Evolutionary conservation across 2,797 vertebrate genomes (phyloP).

Genomic region (Manis pentadactyla): DNA sequence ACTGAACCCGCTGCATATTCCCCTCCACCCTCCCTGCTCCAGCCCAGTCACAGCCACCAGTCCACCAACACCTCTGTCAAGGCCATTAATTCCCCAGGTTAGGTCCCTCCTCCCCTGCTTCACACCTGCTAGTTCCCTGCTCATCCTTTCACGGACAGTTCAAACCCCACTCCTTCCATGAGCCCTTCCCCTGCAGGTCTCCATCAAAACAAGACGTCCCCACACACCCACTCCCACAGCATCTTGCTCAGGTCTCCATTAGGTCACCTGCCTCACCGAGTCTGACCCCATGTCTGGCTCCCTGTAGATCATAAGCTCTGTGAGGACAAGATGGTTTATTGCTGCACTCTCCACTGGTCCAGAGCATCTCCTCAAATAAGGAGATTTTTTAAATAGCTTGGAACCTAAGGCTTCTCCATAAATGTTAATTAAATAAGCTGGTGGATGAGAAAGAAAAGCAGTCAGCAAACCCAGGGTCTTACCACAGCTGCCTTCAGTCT

Average conservation of each 20-base stretch:
- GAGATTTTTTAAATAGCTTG: not conserved
- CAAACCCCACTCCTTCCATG: not conserved
- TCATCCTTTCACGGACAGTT: not conserved
- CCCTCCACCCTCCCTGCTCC: not conserved
- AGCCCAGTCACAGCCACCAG: not conserved
- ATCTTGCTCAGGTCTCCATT: not conserved
- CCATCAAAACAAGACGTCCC: not conserved
- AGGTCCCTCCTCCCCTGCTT: not conserved
- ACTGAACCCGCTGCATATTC: not conserved
- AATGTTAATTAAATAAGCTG: not conserved
- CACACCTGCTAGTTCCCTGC: not conserved
- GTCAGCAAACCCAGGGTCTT: not conserved
- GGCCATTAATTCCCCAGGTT: not conserved
- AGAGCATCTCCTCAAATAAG: no score
- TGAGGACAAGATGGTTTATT: not conserved
- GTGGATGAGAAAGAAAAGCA: not conserved
- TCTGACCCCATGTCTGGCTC: not conserved
- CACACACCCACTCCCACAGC: rapidly evolving
- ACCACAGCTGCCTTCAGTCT: not conserved
- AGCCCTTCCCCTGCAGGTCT: not conserved
- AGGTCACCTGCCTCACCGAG: no score
- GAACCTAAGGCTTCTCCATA: not conserved
- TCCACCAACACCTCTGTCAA: not conserved
- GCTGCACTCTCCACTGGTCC: not conserved
- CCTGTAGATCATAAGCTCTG: not conserved